Evolutionary conservation across 1,140 invertebrate genomes (phyloP).

Genomic region (Aporrectodea caliginosa): DNA sequence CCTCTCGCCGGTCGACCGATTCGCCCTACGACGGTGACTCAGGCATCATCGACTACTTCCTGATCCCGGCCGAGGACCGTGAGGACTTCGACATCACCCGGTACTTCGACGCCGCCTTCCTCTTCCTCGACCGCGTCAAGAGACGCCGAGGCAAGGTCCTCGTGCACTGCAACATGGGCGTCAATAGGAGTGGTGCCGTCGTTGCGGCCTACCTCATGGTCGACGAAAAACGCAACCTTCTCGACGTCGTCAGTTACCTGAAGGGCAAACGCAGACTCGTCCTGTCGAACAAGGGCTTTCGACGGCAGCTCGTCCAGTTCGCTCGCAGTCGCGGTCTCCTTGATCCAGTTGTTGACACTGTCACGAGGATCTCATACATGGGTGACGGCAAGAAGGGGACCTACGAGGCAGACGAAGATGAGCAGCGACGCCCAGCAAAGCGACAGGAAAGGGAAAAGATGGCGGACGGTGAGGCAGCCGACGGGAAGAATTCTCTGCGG

Average conservation of each 20-base stretch:
- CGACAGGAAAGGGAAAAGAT: background rate
- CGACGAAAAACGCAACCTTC: constrained; percentile 20
- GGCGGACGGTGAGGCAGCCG: background rate
- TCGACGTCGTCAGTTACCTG: constrained; percentile 27
- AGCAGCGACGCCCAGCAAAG: no score
- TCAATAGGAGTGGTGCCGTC: constrained; percentile 32
- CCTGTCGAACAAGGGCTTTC: constrained; percentile 30
- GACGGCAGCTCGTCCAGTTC: constrained; percentile 24
- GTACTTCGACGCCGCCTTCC: constrained; percentile 27
- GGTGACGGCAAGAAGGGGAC: background rate
- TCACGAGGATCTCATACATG: background rate
- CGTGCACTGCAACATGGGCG: constrained; percentile 33
- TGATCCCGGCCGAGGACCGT: constrained; percentile 31
- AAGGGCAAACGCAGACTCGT: constrained; percentile 29
- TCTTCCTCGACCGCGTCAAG: constrained; percentile 23
- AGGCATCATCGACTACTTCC: constrained; percentile 24
- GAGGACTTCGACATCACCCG: constrained; percentile 30
- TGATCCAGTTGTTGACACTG: constrained; percentile 17
- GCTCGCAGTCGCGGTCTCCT: constrained; percentile 22
- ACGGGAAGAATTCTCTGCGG: background rate
- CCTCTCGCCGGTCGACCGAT: constrained; percentile 8
- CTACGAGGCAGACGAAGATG: background rate
- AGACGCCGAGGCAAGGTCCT: constrained; percentile 18
- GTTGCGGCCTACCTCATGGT: constrained; percentile 31
- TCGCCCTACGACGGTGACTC: constrained; percentile 21